Percentiles rank a stretch among this genome's conserved stretches.
Conservation (phyloP, 2,888 invertebrate species). For the Antheraea assamensis region DNA sequence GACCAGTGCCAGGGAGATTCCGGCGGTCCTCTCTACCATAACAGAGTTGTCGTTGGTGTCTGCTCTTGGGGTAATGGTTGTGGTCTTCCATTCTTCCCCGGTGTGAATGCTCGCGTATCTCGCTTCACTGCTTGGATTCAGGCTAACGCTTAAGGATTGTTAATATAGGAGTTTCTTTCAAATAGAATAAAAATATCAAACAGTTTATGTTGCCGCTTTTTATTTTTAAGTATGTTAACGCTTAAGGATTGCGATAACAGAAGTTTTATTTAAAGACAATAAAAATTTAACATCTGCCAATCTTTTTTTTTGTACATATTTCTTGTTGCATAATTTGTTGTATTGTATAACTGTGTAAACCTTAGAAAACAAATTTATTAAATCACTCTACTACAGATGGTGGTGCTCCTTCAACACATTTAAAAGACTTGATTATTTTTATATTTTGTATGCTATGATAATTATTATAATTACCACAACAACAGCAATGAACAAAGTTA, state of each 20-base stretch:
- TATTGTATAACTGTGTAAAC: background rate
- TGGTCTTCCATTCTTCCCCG: slow-evolving; percentile 41
- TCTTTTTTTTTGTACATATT: too few relatives aligned
- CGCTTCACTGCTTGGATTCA: slow-evolving; percentile 49
- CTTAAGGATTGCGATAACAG: too few relatives aligned
- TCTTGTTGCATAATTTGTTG: background rate
- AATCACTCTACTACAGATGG: slow-evolving; percentile 15
- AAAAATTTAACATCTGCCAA: too few relatives aligned
- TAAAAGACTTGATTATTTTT: too few relatives aligned
- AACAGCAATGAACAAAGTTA: too few relatives aligned
- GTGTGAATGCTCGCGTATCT: slow-evolving; percentile 49
- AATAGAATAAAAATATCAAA: background rate
- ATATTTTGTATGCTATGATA: too few relatives aligned
- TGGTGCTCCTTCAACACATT: too few relatives aligned
- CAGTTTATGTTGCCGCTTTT: background rate
- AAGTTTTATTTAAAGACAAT: too few relatives aligned
- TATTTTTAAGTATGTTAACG: background rate
- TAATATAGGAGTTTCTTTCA: background rate
- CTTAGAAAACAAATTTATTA: background rate
- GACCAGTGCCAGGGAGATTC: slow-evolving; percentile 64
- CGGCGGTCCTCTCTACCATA: slow-evolving; percentile 49
- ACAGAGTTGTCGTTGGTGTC: background rate
- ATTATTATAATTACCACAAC: too few relatives aligned
- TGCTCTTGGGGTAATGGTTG: slow-evolving; percentile 36
- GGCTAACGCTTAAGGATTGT: slow-evolving; percentile 38